Evolutionary conservation across 2,113 vertebrate species (phyloP), one percentile per base, ranked within the genome.

Genomic region (Megaleporinus macrocephalus): DNA sequence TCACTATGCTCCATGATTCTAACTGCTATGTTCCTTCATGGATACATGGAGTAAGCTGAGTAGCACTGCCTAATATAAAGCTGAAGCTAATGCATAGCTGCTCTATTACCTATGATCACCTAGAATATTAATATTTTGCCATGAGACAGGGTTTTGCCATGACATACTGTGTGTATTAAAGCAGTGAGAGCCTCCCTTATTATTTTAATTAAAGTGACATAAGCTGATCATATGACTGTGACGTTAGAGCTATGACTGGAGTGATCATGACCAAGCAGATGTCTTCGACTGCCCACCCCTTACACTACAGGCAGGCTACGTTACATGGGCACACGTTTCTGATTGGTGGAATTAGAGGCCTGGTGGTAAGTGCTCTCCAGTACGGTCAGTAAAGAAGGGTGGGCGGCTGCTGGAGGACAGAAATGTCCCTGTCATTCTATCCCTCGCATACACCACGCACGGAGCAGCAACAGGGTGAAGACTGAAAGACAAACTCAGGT

Each of bases 351-450:
- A 63, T 41, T 15, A 29, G 16, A 68, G 59, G 53, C 49, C 41
- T 30, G 55, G 62, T 73, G 0, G 3, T 55, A 44, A 66, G 36
- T 18, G 10, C 41, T 26, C 29, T 65, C 57, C 78, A 82, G 69
- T 63, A 26, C 53, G 15, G 27, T 22, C 16, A 49, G 30, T 44
- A 61, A 61, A 12, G 33, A 66, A 53, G 30, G 27, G 63, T 78
- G 71, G 57, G 36, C 22, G 73, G 47, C 57, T 74, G 75, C 49
- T 20, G 65, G 0, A 76, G 22, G 29, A 69, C 44, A 75, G 82
- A 91, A 92, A 89, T 65, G 82, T 87, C 90, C 90, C 89, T 59
- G 76, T 88, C 87, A 87, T 81, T 51, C 47, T 72, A 59, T 70
- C 80, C 29, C 29, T 72, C 55, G 89, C 79, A 90, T 73, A 84